Base-by-base conservation (phyloP, 2,888 invertebrate genomes). In the Cheilosia soror region DNA sequence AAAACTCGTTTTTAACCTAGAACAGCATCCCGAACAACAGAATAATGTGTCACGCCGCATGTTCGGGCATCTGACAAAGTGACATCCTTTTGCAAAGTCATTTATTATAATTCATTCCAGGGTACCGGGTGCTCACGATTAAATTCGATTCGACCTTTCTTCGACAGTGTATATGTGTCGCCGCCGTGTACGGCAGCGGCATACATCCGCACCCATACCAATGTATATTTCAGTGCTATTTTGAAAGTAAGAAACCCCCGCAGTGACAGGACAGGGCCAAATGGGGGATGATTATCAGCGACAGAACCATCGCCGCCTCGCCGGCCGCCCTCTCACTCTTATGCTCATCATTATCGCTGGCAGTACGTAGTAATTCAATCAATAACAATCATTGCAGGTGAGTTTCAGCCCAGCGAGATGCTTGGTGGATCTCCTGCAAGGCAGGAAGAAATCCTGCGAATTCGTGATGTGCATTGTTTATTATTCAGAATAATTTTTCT, bases 41-140 rank as follows among this genome's bases (percentile, higher is more conserved):
- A 73, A 66, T 84, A 84, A 84, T 84, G 84, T 84, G 84, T 84
- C 79, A 84, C 79, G 84, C 79, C 69, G 80, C 80, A 80, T 84
- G 80, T 84, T 80, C 44, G 71, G 69, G 69, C 80, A 63, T 84
- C 65, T 84, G 75, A 84, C 80, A 84, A 84, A 84, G 75, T 84
- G 84, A 84, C 84, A 84, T 84, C 80, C 80, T 65, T 80, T 84
- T 40, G 53, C 80, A 58, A 66, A 80, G 65, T 80, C 84, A 84
- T 84, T 84, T 84, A 84, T 84, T 84, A 84, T 84, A 84, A 84
- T 84, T 84, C 84, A 58, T 71, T 71, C 57, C 47, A 44, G 58
- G 60, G 55, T 53, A 63, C 79, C 40, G 60, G 69, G 33, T 71
- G 68, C 57, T 65, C 58, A 72, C 57, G 65, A 65, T 58, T 62